phyloP scores from a whole-genome alignment of 2,113 vertebrate genomes.

The Neopipo cinnamomea region DNA sequence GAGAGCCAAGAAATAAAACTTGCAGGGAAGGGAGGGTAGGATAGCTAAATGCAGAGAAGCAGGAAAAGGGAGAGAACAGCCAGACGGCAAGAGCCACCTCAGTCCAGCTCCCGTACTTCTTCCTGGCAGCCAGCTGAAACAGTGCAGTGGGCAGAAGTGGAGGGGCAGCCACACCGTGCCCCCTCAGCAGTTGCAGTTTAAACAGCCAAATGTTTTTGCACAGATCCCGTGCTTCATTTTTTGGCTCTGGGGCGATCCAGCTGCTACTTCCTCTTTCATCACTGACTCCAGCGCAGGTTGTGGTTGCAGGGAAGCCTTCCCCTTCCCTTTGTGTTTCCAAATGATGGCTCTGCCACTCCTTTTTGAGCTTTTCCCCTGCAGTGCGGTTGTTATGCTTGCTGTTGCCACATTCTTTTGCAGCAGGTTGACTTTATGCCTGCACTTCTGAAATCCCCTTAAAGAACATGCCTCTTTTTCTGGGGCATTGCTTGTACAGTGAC shows the following conservation, averaged over 20 bases:
- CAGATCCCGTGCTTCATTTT: not conserved
- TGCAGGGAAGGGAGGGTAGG: not conserved
- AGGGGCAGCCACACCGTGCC: not conserved
- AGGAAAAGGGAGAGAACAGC: not conserved
- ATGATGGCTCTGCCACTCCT: not conserved
- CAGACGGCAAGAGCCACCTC: not conserved
- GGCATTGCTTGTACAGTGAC: fast-evolving
- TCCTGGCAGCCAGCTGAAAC: not conserved
- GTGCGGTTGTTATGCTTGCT: not conserved
- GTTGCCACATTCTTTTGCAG: not conserved
- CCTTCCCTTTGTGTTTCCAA: not conserved
- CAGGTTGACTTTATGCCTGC: not conserved
- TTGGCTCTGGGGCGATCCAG: not conserved
- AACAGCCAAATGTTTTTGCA: not conserved
- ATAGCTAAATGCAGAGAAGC: not conserved
- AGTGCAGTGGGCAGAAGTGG: fast-evolving
- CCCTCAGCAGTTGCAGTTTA: not conserved
- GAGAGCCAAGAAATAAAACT: slow-evolving; percentile 28
- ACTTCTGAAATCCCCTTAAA: not conserved
- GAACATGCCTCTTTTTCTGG: fast-evolving
- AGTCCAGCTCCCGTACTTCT: not conserved
- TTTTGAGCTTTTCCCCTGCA: not conserved
- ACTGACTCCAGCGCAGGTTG: fast-evolving
- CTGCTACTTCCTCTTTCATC: not conserved
- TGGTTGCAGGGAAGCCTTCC: not conserved